phyloP scores from a whole-genome alignment of 2,888 invertebrate species.

The Hydropsyche betteni region DNA sequence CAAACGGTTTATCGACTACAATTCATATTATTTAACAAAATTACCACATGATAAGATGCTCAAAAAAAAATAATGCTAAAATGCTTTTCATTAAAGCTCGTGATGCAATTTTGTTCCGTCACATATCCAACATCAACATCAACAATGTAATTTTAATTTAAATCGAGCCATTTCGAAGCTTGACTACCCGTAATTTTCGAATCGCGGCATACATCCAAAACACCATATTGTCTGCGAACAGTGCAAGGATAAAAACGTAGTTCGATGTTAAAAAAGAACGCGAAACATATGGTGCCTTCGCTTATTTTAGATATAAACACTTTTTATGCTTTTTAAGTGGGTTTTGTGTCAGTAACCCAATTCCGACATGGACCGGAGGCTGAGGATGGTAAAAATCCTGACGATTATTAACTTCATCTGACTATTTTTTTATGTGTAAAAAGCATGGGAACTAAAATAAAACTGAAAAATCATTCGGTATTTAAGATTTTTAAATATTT shows the following conservation, averaged over 20 bases:
- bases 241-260: constrained; percentile 35
- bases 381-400: neutral
- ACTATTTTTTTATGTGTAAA: neutral
- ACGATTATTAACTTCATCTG: constrained; percentile 1
- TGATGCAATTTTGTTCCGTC: neutral
- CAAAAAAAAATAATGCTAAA: no score
- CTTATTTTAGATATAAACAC: neutral
- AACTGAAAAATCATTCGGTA: no score
- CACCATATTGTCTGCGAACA: constrained; percentile 47
- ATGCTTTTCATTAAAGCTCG: no score
- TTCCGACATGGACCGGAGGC: constrained; percentile 6
- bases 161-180: no score
- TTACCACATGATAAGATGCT: no score
- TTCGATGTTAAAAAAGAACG: constrained; percentile 30
- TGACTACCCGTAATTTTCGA: constrained; percentile 28
- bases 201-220: constrained; percentile 36
- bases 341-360: constrained; percentile 30
- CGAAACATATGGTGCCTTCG: constrained; percentile 43
- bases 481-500: no score
- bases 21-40: no score
- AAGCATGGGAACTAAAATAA: no score
- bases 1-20: no score
- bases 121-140: constrained; percentile 17
- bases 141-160: no score
- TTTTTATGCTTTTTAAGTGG: neutral